Base-by-base conservation (phyloP, 1,140 invertebrate genomes). In the Liolophura sinensis region DNA sequence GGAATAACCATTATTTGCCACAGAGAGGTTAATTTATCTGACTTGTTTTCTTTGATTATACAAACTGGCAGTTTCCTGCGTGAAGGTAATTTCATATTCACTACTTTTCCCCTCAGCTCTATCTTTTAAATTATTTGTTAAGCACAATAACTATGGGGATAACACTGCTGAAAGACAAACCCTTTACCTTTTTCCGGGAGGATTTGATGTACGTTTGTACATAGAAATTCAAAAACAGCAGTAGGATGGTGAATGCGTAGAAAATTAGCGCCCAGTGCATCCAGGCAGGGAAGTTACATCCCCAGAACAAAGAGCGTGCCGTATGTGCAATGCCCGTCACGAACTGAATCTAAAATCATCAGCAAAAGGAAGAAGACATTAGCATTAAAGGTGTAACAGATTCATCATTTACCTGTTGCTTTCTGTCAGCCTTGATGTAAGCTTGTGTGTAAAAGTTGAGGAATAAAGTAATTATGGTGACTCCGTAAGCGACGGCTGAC, bases 151-250 rank as follows among this genome's bases (percentile, higher is more conserved):
- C n/a, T 50, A 14, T 50, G 49, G 9, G 31, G 31, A 40, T 40
- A 9, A 40, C 3, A 9, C 31, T 54, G 1, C 27, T 31, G 15
- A 58, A 60, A 46, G 27, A 31, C 46, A 31, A 18, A 16, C 16
- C 25, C 40, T 46, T 75, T 74, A 78, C 78, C 74, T 79, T 77
- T 46, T 22, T 58, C 60, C 68, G 65, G 56, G 71, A 55, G 22
- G 82, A 72, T 66, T 81, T 78, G 62, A 82, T 70, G 73, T 84
- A 84, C 25, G 83, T 78, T 67, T 84, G 81, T 73, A 79, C 79
- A 78, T 96, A 97, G 84, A 96, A 97, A 82, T 96, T 94, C 67
- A 93, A 91, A 82, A 97, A 97, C 16, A 97, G 88, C 0, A 93
- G 88, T 73, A 96, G 91, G 78, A 96, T 96, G 24, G 92, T 93